Base-by-base conservation (phyloP, 37 sponge, comb jelly and placozoan genomes). In the Spongilla lacustris region DNA sequence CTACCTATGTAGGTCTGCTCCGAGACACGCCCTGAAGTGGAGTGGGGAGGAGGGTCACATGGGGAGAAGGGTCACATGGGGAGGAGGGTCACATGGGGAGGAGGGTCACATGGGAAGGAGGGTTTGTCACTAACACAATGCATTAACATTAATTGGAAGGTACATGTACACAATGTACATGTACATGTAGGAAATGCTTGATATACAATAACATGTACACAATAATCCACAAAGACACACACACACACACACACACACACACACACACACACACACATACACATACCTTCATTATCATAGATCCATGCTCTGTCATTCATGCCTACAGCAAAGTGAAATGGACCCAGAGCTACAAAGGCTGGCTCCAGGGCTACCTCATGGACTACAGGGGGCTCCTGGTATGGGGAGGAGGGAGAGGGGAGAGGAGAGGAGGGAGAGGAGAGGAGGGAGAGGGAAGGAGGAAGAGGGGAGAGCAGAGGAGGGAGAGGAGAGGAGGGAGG, bases 301-400 rank as follows among this genome's bases (percentile, higher is more conserved):
- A 96, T 87, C 99, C 99, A 98, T 19, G 76, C 93, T 69, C 97
- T 79, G 80, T 98, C 95, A 77, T 98, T 98, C 85, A 96, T 93
- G 14, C 97, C 99, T 29, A 96, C 89, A n/a, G 99, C 97, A 77
- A 98, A 68, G 66, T 94, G 96, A 68, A 91, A 86, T 26, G 95
- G 91, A 11, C 99, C 99, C 35, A 98, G 74, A 32, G 95, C 87
- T 25, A 98, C 50, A 69, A 96, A 94, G 29, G 78, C 73, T 9
- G 99, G 99, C 76, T 98, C 99, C 28, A 93, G 76, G 6, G 84
- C 77, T 2, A 94, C 73, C 4, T 70, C 75, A 28, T 92, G 35
- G 36, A 77, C 84, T 49, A 94, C 23, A 6, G 94, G 38, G 1
- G 79, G 36, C 35, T 98, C 97, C 89, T 92, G 76, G 17, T 46